These are phyloP conservation scores for Virgularia gustaviana DNA, from an alignment of 92 coral and sea anemone genomes.

Conservation along the genomic window DNA sequence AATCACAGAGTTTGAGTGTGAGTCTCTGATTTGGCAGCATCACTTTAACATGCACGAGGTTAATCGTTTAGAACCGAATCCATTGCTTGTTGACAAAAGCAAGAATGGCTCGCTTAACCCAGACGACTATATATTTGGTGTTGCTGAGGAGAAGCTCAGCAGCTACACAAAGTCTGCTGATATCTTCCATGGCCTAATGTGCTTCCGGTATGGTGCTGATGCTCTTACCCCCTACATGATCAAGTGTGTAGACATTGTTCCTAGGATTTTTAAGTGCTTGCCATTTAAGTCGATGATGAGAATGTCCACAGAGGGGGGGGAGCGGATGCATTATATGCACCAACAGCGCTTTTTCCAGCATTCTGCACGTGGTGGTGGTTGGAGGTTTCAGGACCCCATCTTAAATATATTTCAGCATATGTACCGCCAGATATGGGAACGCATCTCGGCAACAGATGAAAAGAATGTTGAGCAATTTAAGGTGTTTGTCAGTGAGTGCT, in stretches of 20 bases:
- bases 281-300: conserved; percentile 58
- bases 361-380: conserved; percentile 55
- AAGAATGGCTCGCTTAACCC: conserved; percentile 15
- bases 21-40: conserved; percentile 40
- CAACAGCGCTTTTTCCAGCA: too few relatives aligned
- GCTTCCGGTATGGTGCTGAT: too few relatives aligned
- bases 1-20: conserved; percentile 31
- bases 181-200: conserved; percentile 42
- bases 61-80: conserved; percentile 53
- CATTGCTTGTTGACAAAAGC: conserved; percentile 12
- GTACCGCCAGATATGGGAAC: conserved; percentile 48
- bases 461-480: conserved; percentile 15
- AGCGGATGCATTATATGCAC: conserved; percentile 54
- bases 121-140: conserved; percentile 37
- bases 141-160: conserved; percentile 25
- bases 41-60: conserved; percentile 50
- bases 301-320: conserved; percentile 62
- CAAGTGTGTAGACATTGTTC: conserved; percentile 45
- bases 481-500: conserved; percentile 23
- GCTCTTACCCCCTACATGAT: conserved; percentile 33
- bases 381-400: conserved; percentile 50
- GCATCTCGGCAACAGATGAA: conserved; percentile 17
- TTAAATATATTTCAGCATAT: conserved; percentile 43
- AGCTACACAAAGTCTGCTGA: conserved; percentile 36
- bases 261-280: conserved; percentile 36